Evolutionary conservation across 2,113 vertebrate genomes (phyloP), one percentile per base, ranked within the genome.

Genomic region (Phalacrocorax brasilianus): DNA sequence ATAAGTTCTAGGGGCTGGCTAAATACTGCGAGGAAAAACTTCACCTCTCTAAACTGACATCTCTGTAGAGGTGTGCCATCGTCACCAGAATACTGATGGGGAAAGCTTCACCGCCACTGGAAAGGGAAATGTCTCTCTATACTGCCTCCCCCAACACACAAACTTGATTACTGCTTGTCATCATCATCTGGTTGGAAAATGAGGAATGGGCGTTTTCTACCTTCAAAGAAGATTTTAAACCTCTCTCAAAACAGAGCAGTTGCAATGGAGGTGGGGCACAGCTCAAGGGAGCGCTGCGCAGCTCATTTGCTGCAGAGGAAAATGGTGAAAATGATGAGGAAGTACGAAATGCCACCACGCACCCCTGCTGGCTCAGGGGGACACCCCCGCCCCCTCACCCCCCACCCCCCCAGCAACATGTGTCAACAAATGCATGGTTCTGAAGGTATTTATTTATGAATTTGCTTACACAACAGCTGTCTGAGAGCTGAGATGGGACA

Each of bases 201-300:
- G 11, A 89, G 65, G 23, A 73, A 75, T 18, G 42, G 38, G 32
- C 2, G 2, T 49, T 80, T 83, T n/a, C 30, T 19, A 52, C 27
- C 66, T 75, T 67, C 8, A 40, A 26, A 75, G 40, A 59, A 55
- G 30, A 10, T 55, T 88, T 72, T 21, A 72, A 49, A 72, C 21
- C 14, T 85, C 58, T 66, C 21, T 71, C 52, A 83, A 85, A 75
- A 0, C 49, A 85, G 42, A 83, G n/a, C 55, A 91, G 76, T 33
- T 35, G 23, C 68, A n/a, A 28, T 1, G 42, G 38, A 58, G 59
- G 38, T 40, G 18, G 38, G n/a, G 53, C 0, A 0, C 11, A 20
- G 52, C 75, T n/a, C 19, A 5, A 47, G 40, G 35, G 62, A 91
- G n/a, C 24, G 4, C 27, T 7, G 30, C 49, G 27, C 50, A 45